Base-by-base conservation (phyloP, 2,888 invertebrate genomes). In the Napeogenes sylphis region DNA sequence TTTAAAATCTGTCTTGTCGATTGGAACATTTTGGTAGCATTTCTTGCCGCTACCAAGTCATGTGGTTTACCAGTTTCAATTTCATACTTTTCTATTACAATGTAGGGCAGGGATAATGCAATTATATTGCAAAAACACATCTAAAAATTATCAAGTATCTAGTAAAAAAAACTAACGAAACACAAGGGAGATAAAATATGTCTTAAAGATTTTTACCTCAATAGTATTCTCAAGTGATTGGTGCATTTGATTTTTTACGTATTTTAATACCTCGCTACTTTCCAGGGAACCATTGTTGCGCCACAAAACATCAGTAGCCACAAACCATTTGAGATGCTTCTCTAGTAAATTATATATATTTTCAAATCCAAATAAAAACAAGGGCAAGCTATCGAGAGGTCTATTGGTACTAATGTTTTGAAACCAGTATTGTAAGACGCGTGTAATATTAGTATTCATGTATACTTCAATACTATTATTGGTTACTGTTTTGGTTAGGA, bases 401-500 rank as follows among this genome's bases (percentile, higher is more conserved):
- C 82, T 80, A 13, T 82, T 79, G 21, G 21, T 21, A 21, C 21
- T 21, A 21, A 21, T 21, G 46, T 79, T 80, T 6, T 77, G 70
- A 66, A 90, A 83, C 93, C 93, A 93, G 65, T 78, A 83, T 56
- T 87, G 76, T 14, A 93, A 65, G 54, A 93, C 72, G 35, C 84
- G 84, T 56, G 91, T 75, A n/a, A 92, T 79, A 73, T 92, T 91
- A 21, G 82, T 73, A 51, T 81, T 79, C 21, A 89, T 74, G 70
- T 87, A 90, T 21, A 73, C 68, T 74, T 84, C 68, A 73, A 83
- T 62, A 77, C 77, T 69, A 70, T 72, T 70, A 60, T 74, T 65
- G 60, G 80, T 72, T 61, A 83, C 70, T 62, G 71, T 68, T n/a
- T 72, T 77, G 1, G 79, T 77, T 4, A 91, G 80, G 63, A 78